Evolutionary conservation across 2,797 vertebrate genomes (phyloP), one percentile per base, ranked within the genome.

Genomic region (Geotrypetes seraphini): DNA sequence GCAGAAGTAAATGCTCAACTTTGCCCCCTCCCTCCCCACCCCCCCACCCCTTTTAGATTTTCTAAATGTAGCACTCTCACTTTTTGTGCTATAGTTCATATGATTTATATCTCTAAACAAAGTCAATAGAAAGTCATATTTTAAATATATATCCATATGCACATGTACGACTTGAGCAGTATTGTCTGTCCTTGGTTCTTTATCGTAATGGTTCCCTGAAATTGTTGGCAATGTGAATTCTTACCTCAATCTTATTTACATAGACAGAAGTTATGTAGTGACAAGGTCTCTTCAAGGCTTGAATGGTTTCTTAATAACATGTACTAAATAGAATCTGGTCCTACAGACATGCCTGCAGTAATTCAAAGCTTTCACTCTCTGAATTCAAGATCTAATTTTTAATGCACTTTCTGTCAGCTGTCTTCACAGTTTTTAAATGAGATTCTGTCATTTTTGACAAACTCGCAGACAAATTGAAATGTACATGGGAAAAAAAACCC

Each of bases 381-480:
- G 58, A 75, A 79, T 81, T 72, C 63, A 72, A 79, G 75, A 77
- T 69, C 62, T 77, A 65, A 78, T 79, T 81, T 79, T 77, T 78
- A 78, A 77, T 73, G 64, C 48, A 69, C 53, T 79, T 74, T 74
- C 60, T 79, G 72, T 81, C 78, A 74, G 69, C 58, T 75, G 63
- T 77, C 73, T 79, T 79, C 61, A 63, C 59, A 44, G 70, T 37
- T 68, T 74, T 71, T 62, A 85, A 79, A 83, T 71, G 59, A 79
- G 64, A 69, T 79, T 66, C 70, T 79, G 73, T 83, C 80, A n/a
- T 72, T 72, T 14, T 22, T 74, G 74, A 78, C 64, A 68, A 53
- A 66, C 51, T 71, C 48, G 34, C 34, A 66, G 67, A 72, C 70
- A 75, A 58, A 66, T 35, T 57, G 67, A 74, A 79, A 75, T 64